These are phyloP conservation scores for Tethya wilhelma DNA, from an alignment of 37 sponge, comb jelly and placozoan genomes.

Conservation along the genomic window DNA sequence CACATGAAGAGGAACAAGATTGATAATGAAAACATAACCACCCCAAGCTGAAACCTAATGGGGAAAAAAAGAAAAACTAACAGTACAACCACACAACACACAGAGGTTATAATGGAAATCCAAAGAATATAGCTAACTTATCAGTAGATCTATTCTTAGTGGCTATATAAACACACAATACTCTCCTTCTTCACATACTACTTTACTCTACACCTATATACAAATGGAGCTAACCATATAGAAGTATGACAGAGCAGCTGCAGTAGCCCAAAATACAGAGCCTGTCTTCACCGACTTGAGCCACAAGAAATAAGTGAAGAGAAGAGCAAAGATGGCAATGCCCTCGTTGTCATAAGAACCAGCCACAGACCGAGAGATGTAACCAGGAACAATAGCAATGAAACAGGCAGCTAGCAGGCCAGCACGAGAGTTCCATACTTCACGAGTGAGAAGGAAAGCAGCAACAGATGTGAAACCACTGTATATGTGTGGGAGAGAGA, in stretches of 20 bases:
- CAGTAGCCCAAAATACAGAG: slow-evolving; percentile 93
- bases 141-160: background rate
- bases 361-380: slow-evolving; percentile 99
- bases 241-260: slow-evolving; percentile 94
- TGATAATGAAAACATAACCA: slow-evolving; percentile 99
- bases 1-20: slow-evolving; percentile 96
- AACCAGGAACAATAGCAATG: slow-evolving; percentile 95
- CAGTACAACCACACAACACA: background rate
- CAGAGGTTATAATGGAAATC: background rate
- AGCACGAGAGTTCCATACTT: slow-evolving; percentile 95
- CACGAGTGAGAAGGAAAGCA: slow-evolving; percentile 90
- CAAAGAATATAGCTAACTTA: background rate
- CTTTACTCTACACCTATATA: background rate
- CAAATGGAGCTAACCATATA: slow-evolving; percentile 88
- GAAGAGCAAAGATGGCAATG: slow-evolving; percentile 99
- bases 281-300: slow-evolving; percentile 96
- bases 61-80: slow-evolving; percentile 2
- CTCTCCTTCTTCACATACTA: background rate
- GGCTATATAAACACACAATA: background rate
- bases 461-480: slow-evolving; percentile 97
- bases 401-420: slow-evolving; percentile 97
- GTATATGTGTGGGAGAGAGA: slow-evolving; percentile 4
- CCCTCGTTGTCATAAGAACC: slow-evolving; percentile 99
- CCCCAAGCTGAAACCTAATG: slow-evolving; percentile 98
- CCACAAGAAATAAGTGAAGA: slow-evolving; percentile 99